Evolutionary conservation across 2,113 vertebrate species (phyloP), one percentile per base, ranked within the genome.

Genomic region (Laticauda laticaudata): DNA sequence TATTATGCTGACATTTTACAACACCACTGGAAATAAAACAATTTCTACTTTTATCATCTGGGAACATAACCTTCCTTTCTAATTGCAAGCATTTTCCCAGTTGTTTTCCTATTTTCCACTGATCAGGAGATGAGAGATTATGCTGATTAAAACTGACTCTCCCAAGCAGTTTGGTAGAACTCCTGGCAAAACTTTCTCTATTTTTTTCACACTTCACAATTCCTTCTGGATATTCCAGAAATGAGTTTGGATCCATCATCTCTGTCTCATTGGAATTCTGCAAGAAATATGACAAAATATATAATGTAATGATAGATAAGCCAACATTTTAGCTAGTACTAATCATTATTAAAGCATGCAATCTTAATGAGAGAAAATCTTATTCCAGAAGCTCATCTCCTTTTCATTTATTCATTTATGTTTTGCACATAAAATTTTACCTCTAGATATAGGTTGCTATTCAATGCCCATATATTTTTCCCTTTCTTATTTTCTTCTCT

Each of bases 161-260:
- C 91, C 91, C 89, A 26, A 75, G 91, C 91, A 59, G 55, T 94
- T 94, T 90, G 39, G 3, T 55, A 39, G 93, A 88, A 54, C 94
- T 91, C 93, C 90, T 96, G 39, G 90, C 89, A 86, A 93, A 29
- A 18, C 57, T 90, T 34, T 91, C 75, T 90, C 93, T 96, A 15
- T 39, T 95, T 94, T 96, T 97, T 92, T 96, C 95, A 54, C 95
- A 90, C 87, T 94, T 96, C 91, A 53, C 57, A 43, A 87, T 93
- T 23, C 92, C 90, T 23, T 97, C 93, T 23, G 91, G 93, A 93
- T 61, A 12, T 94, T 94, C 96, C 59, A 97, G 95, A 87, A 97
- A 97, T 94, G 91, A 55, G 20, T 92, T 96, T 39, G 0, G 86
- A 93, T 94, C 26, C 90, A 39, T 89, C 81, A 3, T 20, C 92